Conservation (phyloP, 1,140 invertebrate species). For the Megalonaias nervosa region DNA sequence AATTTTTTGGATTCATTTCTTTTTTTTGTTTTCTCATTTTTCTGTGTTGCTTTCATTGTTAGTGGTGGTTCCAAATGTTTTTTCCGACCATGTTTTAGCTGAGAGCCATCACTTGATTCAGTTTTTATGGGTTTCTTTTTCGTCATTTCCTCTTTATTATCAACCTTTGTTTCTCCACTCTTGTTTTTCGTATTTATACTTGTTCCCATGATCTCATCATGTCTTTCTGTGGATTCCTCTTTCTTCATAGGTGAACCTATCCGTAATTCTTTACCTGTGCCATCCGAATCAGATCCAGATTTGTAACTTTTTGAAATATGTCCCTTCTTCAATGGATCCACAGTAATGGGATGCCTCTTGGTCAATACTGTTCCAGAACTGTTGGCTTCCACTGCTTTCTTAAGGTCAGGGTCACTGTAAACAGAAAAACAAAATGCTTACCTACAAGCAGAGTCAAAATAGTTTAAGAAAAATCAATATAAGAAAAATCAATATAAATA, state of each 20-base stretch:
- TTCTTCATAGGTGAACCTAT: too few species aligned
- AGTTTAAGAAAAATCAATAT: background rate
- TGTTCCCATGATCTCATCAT: too few species aligned
- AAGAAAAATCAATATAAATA: background rate
- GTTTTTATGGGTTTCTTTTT: constrained; percentile 4
- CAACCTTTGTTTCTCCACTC: constrained; percentile 7
- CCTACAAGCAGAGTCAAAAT: background rate
- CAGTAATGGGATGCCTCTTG: constrained; percentile 64
- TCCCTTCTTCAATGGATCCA: constrained; percentile 24
- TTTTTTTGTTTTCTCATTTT: too few species aligned
- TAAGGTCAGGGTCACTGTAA: constrained; percentile 41
- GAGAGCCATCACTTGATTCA: background rate
- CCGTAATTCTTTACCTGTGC: too few species aligned
- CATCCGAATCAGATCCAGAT: too few species aligned
- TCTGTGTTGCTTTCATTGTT: too few species aligned
- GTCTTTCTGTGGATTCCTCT: too few species aligned
- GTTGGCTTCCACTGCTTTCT: constrained; percentile 60
- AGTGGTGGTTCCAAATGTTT: too few species aligned
- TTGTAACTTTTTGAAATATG: background rate
- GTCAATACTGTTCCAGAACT: constrained; percentile 61
- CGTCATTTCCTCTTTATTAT: constrained; percentile 12
- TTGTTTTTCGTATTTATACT: too few species aligned
- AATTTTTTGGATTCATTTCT: too few species aligned
- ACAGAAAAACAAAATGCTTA: constrained; percentile 22
- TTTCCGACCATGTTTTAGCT: background rate